A percentile compares a stretch with the other conserved stretches of the same genome.
These are phyloP conservation scores for Fistularia tabacaria DNA, from an alignment of 2,797 vertebrate genomes.

Conservation along the genomic window DNA sequence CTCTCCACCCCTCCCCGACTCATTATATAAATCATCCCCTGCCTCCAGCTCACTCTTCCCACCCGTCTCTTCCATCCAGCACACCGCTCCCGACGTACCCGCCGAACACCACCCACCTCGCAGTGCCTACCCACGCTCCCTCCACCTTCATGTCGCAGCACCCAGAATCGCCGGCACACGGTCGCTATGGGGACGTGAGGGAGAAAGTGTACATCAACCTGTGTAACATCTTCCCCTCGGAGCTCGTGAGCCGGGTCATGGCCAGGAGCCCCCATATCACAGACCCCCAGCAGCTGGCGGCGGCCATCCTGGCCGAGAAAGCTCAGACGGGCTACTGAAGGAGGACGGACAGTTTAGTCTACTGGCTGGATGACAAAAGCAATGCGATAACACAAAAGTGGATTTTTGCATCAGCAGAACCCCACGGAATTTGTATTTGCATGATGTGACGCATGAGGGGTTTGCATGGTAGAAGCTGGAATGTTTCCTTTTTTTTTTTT, in stretches of 20 bases:
- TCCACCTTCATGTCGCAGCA: constrained; percentile 42
- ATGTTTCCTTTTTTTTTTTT: too few species aligned
- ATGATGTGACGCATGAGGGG: too few species aligned
- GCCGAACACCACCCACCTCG: constrained; percentile 37
- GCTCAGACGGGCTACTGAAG: constrained; percentile 86
- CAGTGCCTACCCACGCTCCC: constrained; percentile 28
- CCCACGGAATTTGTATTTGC: too few species aligned
- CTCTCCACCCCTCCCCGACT: constrained; percentile 53
- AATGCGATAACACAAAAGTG: too few species aligned
- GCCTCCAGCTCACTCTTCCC: constrained; percentile 43
- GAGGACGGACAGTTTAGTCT: not conserved
- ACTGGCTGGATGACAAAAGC: not conserved
- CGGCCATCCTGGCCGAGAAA: constrained; percentile 92
- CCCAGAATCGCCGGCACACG: constrained; percentile 72
- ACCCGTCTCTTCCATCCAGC: constrained; percentile 4
- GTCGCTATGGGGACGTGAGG: constrained; percentile 78
- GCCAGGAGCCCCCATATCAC: constrained; percentile 88
- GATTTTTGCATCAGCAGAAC: too few species aligned
- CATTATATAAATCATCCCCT: constrained; percentile 53
- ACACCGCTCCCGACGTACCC: constrained; percentile 29
- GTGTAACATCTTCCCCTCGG: constrained; percentile 95
- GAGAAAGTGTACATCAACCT: constrained; percentile 90
- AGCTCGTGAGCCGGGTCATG: constrained; percentile 92
- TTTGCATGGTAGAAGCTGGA: too few species aligned
- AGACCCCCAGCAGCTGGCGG: constrained; percentile 92